phyloP scores from a whole-genome alignment of 2,888 invertebrate genomes.

The Tipula lateralis region DNA sequence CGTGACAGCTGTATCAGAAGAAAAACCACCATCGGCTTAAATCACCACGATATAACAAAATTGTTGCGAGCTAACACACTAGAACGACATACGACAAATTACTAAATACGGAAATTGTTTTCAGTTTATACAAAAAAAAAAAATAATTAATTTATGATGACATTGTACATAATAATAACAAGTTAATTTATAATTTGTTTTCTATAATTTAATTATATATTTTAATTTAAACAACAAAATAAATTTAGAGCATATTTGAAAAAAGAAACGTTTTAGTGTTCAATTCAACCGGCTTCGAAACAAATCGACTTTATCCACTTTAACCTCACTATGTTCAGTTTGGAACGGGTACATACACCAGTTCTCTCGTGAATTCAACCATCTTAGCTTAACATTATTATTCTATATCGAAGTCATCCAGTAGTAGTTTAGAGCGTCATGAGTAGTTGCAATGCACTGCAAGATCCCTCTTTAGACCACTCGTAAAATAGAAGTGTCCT shows the following conservation, averaged over 20 bases:
- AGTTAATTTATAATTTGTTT: constrained; percentile 3
- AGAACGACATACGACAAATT: not conserved
- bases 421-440: too few species aligned
- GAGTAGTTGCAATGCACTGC: too few species aligned
- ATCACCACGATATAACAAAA: not conserved
- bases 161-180: not conserved
- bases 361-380: too few species aligned
- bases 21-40: constrained; percentile 31
- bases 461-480: too few species aligned
- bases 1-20: constrained; percentile 33
- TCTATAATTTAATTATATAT: constrained; percentile 24
- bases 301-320: too few species aligned
- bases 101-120: not conserved
- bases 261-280: not conserved
- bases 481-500: too few species aligned
- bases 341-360: too few species aligned
- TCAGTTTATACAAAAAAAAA: constrained; percentile 8
- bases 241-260: not conserved
- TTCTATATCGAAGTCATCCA: too few species aligned
- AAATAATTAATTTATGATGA: not conserved
- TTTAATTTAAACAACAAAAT: constrained; percentile 24
- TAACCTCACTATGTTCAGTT: too few species aligned
- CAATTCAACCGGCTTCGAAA: too few species aligned
- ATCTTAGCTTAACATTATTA: too few species aligned
- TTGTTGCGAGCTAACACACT: not conserved